Evolutionary conservation across 2,113 vertebrate species (phyloP).

Genomic region (Sterna hirundo): DNA sequence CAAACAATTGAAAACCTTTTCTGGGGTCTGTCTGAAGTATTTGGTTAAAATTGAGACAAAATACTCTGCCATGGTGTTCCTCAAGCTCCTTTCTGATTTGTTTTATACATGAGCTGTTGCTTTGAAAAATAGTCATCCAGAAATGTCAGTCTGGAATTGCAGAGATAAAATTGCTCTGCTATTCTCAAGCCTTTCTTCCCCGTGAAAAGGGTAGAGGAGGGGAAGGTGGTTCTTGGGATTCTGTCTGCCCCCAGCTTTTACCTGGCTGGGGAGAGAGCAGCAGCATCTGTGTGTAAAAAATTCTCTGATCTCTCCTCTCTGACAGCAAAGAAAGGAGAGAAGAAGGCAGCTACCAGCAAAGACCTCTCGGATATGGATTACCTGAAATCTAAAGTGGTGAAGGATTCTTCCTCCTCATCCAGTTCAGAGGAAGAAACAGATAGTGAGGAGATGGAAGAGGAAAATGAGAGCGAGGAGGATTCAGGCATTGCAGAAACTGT

Average conservation of each 20-base stretch:
- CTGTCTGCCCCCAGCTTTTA: not conserved
- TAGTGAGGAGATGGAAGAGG: not conserved
- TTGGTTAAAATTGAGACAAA: not conserved
- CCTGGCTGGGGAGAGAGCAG: not conserved
- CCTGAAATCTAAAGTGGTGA: conserved; percentile 88
- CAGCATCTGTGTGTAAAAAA: not conserved
- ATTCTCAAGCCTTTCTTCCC: not conserved
- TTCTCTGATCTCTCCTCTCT: not conserved
- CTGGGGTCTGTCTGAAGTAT: not conserved
- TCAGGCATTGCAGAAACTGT: not conserved
- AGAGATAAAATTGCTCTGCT: not conserved
- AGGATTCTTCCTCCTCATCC: conserved; percentile 24
- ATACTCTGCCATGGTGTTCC: not conserved
- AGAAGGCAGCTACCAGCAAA: conserved; percentile 61
- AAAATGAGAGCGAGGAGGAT: conserved; percentile 4
- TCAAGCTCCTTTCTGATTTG: not conserved
- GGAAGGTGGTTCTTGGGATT: not conserved
- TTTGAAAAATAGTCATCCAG: not conserved
- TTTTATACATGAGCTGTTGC: accelerated
- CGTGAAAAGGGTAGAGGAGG: not conserved
- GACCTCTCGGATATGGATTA: conserved; percentile 94
- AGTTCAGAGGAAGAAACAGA: conserved; percentile 47
- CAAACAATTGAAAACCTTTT: not conserved
- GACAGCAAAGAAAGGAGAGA: conserved; percentile 18
- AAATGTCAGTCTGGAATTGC: not conserved